These are phyloP conservation scores for Strix uralensis DNA, from an alignment of 2,113 vertebrate genomes.

Conservation along the genomic window DNA sequence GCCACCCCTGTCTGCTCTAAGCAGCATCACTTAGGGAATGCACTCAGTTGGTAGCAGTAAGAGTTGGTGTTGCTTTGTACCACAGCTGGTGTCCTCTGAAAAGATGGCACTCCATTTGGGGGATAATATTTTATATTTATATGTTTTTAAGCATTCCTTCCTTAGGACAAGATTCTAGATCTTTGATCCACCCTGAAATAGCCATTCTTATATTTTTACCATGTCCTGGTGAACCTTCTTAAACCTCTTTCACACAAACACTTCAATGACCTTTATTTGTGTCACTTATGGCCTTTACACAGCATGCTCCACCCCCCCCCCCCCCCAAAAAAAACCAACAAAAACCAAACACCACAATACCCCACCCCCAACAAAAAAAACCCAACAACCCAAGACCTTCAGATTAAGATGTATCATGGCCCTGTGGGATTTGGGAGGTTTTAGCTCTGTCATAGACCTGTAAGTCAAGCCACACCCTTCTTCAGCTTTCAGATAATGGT, in stretches of 20 bases:
- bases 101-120: neutral
- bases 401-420: neutral
- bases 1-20: neutral
- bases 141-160: neutral
- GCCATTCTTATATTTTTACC: neutral
- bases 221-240: neutral
- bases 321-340: too few species aligned
- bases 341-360: neutral
- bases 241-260: neutral
- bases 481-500: neutral
- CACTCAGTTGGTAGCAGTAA: fast-evolving
- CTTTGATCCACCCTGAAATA: neutral
- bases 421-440: neutral
- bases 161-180: neutral
- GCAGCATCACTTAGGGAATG: neutral
- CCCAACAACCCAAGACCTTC: neutral
- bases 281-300: neutral
- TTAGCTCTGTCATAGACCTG: neutral
- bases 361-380: neutral
- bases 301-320: neutral
- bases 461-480: neutral
- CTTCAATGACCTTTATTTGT: neutral
- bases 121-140: neutral
- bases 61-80: neutral
- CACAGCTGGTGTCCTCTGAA: neutral